A percentile compares a stretch with the other conserved stretches of the same genome.
phyloP scores from a whole-genome alignment of 2,888 invertebrate species.

The Eulithis prunata region DNA sequence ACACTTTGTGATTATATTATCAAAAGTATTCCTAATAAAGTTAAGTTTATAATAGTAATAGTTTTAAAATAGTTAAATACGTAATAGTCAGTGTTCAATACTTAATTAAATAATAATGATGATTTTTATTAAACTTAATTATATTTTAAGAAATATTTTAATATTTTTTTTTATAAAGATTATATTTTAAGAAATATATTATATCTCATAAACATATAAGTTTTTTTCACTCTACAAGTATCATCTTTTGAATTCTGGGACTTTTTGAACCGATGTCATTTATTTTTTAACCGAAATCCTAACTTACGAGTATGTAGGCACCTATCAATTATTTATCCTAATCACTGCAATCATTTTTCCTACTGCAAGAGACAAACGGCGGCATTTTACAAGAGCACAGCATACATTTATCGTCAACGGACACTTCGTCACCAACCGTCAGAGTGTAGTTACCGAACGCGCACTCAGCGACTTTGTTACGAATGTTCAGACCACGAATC shows the following conservation, averaged over 20 bases:
- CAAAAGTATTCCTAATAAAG: slow-evolving; percentile 29
- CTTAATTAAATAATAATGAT: not conserved
- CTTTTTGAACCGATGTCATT: too few relatives aligned
- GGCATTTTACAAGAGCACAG: slow-evolving; percentile 73
- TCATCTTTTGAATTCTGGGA: too few relatives aligned
- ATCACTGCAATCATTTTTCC: slow-evolving; percentile 55
- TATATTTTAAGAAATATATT: too few relatives aligned
- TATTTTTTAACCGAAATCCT: too few relatives aligned
- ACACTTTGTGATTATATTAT: slow-evolving; percentile 28
- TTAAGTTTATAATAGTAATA: slow-evolving; percentile 1
- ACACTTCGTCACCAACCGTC: slow-evolving; percentile 72
- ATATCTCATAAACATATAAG: too few relatives aligned
- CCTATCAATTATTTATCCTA: slow-evolving; percentile 11
- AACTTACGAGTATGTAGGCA: too few relatives aligned
- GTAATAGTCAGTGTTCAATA: slow-evolving; percentile 16
- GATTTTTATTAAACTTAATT: too few relatives aligned
- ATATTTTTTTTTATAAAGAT: too few relatives aligned
- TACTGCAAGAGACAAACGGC: slow-evolving; percentile 73
- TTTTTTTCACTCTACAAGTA: too few relatives aligned
- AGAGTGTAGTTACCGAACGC: slow-evolving; percentile 72
- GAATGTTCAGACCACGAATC: slow-evolving; percentile 64
- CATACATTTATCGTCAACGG: slow-evolving; percentile 66
- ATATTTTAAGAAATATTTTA: too few relatives aligned
- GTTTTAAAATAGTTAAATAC: slow-evolving; percentile 2
- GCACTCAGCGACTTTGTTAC: slow-evolving; percentile 63